Base-by-base conservation (phyloP, 2,797 vertebrate species). In the Melanogrammus aeglefinus region DNA sequence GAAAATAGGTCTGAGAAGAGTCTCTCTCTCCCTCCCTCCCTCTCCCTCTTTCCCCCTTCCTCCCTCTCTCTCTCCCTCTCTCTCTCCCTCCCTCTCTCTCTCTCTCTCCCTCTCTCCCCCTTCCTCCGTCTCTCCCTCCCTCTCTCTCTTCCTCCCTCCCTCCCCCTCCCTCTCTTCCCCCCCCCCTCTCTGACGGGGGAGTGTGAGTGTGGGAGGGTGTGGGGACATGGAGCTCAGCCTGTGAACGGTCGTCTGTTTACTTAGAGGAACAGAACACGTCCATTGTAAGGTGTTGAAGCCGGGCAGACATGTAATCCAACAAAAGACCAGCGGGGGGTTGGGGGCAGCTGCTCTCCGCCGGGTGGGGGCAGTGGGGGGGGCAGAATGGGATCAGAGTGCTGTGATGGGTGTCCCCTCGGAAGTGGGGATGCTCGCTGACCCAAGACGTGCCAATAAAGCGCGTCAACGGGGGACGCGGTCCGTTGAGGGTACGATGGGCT, bases 271-370 rank as follows among this genome's bases (percentile, higher is more conserved):
- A 47, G 85, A 90, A 83, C 83, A 77, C 77, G 89, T 90, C 84
- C 82, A 91, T 92, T 94, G 91, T 91, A 93, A 90, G 88, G 86
- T 93, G 91, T 94, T 92, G 89, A 85, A 86, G 87, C 91, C 91
- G 93, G 93, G 90, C 92, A 94, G 86, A 91, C 92, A 91, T 94
- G 91, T 92, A 94, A 94, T 92, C 92, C 88, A 79, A n/a, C n/a
- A n/a, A n/a, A n/a, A n/a, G n/a, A n/a, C n/a, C n/a, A n/a, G n/a
- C n/a, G n/a, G n/a, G n/a, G n/a, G n/a, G n/a, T n/a, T n/a, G n/a
- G n/a, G n/a, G n/a, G n/a, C n/a, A n/a, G n/a, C n/a, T n/a, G n/a
- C n/a, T n/a, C n/a, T n/a, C n/a, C n/a, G n/a, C n/a, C n/a, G n/a
- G n/a, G n/a, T n/a, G n/a, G n/a, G n/a, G n/a, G n/a, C n/a, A n/a